phyloP scores from a whole-genome alignment of 1,140 invertebrate genomes.

The Drosophila ohnishii region DNA sequence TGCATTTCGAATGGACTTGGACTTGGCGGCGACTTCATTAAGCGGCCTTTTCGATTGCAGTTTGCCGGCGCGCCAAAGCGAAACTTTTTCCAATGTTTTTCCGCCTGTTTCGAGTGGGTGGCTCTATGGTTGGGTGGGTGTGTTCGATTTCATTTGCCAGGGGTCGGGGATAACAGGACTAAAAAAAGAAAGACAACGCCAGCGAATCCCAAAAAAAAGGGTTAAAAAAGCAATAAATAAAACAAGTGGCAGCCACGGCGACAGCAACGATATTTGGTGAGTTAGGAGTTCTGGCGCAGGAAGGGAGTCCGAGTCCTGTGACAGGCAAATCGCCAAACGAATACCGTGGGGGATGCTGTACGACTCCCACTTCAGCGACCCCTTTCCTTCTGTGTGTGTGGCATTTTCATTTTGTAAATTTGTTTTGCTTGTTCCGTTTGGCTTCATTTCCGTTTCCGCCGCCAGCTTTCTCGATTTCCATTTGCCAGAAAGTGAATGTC shows the following conservation, averaged over 20 bases:
- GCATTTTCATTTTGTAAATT: slow-evolving; percentile 81
- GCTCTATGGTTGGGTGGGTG: not conserved
- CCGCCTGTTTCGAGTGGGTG: slow-evolving; percentile 10
- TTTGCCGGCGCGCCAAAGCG: slow-evolving; percentile 51
- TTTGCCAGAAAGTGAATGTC: slow-evolving; percentile 52
- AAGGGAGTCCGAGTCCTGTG: slow-evolving; percentile 50
- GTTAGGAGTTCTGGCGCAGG: slow-evolving; percentile 30
- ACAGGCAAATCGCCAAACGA: slow-evolving; percentile 81
- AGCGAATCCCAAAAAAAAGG: slow-evolving; percentile 70
- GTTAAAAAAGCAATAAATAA: slow-evolving; percentile 82
- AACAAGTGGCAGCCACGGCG: slow-evolving; percentile 76
- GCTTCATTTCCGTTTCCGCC: slow-evolving; percentile 75
- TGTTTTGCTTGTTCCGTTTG: slow-evolving; percentile 81
- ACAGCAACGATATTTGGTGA: slow-evolving; percentile 72
- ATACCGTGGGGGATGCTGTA: slow-evolving; percentile 67
- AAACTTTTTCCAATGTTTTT: slow-evolving; percentile 46
- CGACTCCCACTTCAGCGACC: not conserved
- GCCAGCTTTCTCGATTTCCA: slow-evolving; percentile 38
- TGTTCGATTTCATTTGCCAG: slow-evolving; percentile 41
- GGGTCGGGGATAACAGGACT: not conserved
- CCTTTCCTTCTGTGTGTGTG: slow-evolving; percentile 37
- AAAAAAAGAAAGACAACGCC: slow-evolving; percentile 32
- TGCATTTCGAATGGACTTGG: slow-evolving; percentile 65
- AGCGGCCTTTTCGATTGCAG: slow-evolving; percentile 51
- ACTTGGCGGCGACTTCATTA: slow-evolving; percentile 64